Percentiles rank a stretch among this genome's conserved stretches.
These are phyloP conservation scores for Myotis daubentonii DNA, from an alignment of 2,797 vertebrate genomes.

Conservation along the genomic window DNA sequence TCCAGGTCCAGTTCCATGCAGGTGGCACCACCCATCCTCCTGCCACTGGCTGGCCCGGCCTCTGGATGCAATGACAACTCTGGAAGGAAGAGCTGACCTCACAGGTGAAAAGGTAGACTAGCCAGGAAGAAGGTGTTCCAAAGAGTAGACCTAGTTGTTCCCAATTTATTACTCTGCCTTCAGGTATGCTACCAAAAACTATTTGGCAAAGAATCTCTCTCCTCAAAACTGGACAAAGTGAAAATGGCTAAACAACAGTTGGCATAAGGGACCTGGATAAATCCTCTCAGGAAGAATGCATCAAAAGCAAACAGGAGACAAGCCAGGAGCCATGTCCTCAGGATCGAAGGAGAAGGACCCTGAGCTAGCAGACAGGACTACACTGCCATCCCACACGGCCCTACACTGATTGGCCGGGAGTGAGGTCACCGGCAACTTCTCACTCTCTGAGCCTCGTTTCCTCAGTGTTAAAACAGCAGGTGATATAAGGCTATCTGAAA, in stretches of 20 bases:
- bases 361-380: background rate
- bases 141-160: background rate
- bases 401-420: rapidly evolving
- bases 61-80: background rate
- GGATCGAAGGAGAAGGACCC: background rate
- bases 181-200: conserved; percentile 6
- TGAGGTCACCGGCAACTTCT: background rate
- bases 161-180: background rate
- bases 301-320: background rate
- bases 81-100: background rate
- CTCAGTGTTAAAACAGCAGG: background rate
- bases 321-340: background rate
- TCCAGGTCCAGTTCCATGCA: background rate
- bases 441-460: background rate
- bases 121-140: background rate
- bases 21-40: background rate
- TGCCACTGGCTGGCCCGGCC: background rate
- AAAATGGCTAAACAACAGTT: background rate
- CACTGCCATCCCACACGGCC: rapidly evolving
- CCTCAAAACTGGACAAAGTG: background rate
- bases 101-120: background rate
- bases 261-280: background rate
- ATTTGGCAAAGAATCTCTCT: background rate
- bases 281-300: background rate
- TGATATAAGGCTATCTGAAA: background rate